These are phyloP conservation scores for Champsocephalus gunnari DNA, from an alignment of 2,797 vertebrate genomes.

Conservation along the genomic window DNA sequence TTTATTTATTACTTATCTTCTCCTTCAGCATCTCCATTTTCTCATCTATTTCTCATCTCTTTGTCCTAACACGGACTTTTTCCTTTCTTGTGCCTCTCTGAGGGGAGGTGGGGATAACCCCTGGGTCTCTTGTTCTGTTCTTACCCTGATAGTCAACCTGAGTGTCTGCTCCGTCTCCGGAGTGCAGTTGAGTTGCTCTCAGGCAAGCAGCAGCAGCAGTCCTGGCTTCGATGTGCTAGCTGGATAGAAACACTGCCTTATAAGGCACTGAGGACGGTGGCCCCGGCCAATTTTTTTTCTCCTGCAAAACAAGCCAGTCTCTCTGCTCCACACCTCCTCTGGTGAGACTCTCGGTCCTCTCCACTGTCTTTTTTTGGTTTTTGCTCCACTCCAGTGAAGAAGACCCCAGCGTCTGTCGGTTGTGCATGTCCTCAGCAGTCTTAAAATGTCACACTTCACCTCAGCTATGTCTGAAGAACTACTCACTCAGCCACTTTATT, in stretches of 20 bases:
- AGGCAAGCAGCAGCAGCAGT: slow-evolving; percentile 70
- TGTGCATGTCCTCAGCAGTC: slow-evolving; percentile 26
- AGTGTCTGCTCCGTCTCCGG: slow-evolving; percentile 63
- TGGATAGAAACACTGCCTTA: slow-evolving; percentile 88
- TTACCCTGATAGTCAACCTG: slow-evolving; percentile 47
- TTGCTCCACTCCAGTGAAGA: slow-evolving; percentile 64
- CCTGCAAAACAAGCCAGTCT: slow-evolving; percentile 79
- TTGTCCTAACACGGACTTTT: not conserved
- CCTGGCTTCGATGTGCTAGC: slow-evolving; percentile 68
- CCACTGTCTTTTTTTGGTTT: slow-evolving; percentile 55
- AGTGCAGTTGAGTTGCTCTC: slow-evolving; percentile 69
- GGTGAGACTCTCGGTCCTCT: slow-evolving; percentile 62
- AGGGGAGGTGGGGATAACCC: slow-evolving; percentile 42
- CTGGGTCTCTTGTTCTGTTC: slow-evolving; percentile 20
- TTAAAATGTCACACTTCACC: slow-evolving; percentile 48
- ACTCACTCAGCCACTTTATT: slow-evolving; percentile 14
- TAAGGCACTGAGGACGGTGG: slow-evolving; percentile 86
- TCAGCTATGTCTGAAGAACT: slow-evolving; percentile 26
- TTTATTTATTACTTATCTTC: slow-evolving; percentile 15
- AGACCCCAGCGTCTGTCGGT: slow-evolving; percentile 27
- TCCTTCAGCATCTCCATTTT: slow-evolving; percentile 22
- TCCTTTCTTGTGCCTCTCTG: slow-evolving; percentile 19
- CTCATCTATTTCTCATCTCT: slow-evolving; percentile 23
- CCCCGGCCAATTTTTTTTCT: slow-evolving; percentile 77
- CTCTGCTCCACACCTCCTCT: slow-evolving; percentile 77